Evolutionary conservation across 1,140 invertebrate species (phyloP), one percentile per base, ranked within the genome.

Genomic region (Lutraria rhynchaena): DNA sequence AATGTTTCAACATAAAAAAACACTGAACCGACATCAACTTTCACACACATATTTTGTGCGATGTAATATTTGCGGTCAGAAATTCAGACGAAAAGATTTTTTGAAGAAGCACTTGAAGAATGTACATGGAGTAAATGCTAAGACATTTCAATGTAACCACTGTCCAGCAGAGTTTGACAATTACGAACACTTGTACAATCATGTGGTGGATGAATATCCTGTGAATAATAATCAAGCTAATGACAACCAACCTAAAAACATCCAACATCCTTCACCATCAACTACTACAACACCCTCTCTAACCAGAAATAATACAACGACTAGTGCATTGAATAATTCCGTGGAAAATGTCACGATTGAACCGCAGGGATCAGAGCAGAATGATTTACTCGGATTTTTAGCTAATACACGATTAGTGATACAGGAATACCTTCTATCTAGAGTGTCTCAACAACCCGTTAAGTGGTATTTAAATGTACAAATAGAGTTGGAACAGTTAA

Each of bases 391-490:
- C 0, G 37, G 31, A 17, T 57, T 73, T 57, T 55, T 73, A 17
- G 69, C 41, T 0, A 73, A 55, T 27, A 27, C 33, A 35, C 0
- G 22, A 17, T 7, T 33, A 17, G 49, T 27, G 22, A 71, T 37
- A 1, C 11, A 7, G 17, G 1, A 49, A 3, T 29, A 3, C 49
- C 11, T 49, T 49, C 11, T 17, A 19, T 27, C 5, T 15, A 37
- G 31, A n/a, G 13, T 55, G n/a, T 1, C 13, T 57, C 15, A 33
- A 5, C 31, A 57, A 0, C 49, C 44, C 17, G 37, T 41, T 9
- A 71, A 71, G 49, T 71, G 51, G 49, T 17, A 71, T 49, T 19
- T 73, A 11, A 57, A 19, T 9, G 33, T 41, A 17, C 49, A 73
- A 55, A 51, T 73, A 11, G 69, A 73, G 37, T 27, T 57, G 15